A percentile compares a stretch with the other conserved stretches of the same genome.
Evolutionary conservation across 2,113 vertebrate genomes (phyloP).

Genomic region (Carettochelys insculpta): DNA sequence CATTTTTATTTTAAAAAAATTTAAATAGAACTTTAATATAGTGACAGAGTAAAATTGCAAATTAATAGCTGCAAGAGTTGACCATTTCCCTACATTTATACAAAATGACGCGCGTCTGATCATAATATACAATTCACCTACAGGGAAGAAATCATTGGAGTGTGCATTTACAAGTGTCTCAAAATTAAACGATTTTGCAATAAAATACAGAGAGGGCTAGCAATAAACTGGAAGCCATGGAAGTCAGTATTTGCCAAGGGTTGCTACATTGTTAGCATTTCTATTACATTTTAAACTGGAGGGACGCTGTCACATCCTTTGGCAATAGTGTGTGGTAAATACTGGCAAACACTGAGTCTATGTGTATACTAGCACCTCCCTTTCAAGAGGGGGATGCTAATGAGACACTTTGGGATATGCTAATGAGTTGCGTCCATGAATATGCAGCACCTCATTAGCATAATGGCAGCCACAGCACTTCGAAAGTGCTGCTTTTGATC

Average conservation of each 20-base stretch:
- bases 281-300: not conserved
- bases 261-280: not conserved
- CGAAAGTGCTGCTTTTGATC: no score
- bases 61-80: not conserved
- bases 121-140: not conserved
- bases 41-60: not conserved
- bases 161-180: not conserved
- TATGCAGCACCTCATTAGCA: no score
- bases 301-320: not conserved
- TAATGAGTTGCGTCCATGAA: no score
- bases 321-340: not conserved
- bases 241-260: not conserved
- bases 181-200: not conserved
- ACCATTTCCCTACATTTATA: not conserved
- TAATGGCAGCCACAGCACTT: no score
- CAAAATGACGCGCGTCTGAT: not conserved
- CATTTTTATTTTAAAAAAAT: not conserved
- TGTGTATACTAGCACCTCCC: no score
- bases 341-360: not conserved
- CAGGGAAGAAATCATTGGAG: conserved; percentile 13
- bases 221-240: not conserved
- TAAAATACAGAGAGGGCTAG: not conserved
- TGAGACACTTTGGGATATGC: no score
- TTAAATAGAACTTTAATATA: not conserved
- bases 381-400: no score